These are phyloP conservation scores for Eledona agricola DNA, from an alignment of 2,888 invertebrate species.

Conservation along the genomic window DNA sequence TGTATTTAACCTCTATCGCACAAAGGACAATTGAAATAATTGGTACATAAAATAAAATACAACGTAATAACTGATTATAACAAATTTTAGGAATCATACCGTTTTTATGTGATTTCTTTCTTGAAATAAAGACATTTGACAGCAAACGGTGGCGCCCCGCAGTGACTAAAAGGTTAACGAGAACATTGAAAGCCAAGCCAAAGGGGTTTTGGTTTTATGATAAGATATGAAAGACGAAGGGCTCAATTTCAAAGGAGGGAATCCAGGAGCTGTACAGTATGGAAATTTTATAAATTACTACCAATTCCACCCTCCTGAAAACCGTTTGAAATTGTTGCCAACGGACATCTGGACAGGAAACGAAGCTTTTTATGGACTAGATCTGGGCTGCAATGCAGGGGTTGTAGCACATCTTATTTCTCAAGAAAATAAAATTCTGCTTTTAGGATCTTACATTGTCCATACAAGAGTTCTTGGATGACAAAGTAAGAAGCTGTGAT, in stretches of 20 bases:
- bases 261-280: slow-evolving; percentile 80
- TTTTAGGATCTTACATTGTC: slow-evolving; percentile 72
- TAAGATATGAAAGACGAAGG: not conserved
- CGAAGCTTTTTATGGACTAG: slow-evolving; percentile 48
- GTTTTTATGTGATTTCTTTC: no score
- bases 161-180: slow-evolving; percentile 4
- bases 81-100: no score
- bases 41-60: no score
- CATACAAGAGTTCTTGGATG: slow-evolving; percentile 66
- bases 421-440: slow-evolving; percentile 1
- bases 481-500: slow-evolving; percentile 59
- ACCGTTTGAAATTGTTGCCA: slow-evolving; percentile 73
- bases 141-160: no score
- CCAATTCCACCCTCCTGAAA: slow-evolving; percentile 76
- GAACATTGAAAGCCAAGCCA: not conserved
- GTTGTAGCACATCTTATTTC: slow-evolving; percentile 52
- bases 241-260: slow-evolving; percentile 64
- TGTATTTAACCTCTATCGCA: no score
- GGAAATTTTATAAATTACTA: slow-evolving; percentile 92
- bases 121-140: no score
- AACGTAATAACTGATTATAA: no score
- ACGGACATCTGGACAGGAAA: slow-evolving; percentile 60
- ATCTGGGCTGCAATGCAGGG: slow-evolving; percentile 84
- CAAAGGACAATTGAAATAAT: no score
- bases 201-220: not conserved